Evolutionary conservation across 2,113 vertebrate genomes (phyloP).

Genomic region (Noturus placidus): DNA sequence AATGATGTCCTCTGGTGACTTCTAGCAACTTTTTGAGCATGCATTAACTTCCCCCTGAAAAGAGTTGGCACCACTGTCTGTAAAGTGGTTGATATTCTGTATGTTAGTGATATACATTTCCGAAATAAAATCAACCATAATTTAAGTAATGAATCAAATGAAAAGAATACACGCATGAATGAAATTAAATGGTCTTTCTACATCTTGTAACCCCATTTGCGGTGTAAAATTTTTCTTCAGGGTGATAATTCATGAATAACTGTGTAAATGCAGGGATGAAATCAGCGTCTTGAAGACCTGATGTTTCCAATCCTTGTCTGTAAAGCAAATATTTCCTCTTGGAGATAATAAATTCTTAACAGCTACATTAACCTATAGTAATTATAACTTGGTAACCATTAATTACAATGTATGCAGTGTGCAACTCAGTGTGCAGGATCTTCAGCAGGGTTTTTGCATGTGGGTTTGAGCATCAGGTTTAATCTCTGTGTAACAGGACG

Average conservation of each 20-base stretch:
- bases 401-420: not conserved
- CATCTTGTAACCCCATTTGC: not conserved
- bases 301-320: not conserved
- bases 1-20: not conserved
- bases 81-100: not conserved
- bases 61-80: not conserved
- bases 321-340: not conserved
- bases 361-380: not conserved
- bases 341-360: not conserved
- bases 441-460: not conserved
- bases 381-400: not conserved
- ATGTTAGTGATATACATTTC: not conserved
- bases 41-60: too few species aligned
- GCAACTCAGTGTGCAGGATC: not conserved
- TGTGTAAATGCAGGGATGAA: not conserved
- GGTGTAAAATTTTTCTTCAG: not conserved
- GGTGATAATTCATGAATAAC: not conserved
- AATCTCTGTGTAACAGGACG: constrained; percentile 58
- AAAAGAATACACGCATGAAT: not conserved
- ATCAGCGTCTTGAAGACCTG: not conserved
- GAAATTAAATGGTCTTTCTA: not conserved
- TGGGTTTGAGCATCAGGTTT: not conserved
- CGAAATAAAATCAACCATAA: not conserved
- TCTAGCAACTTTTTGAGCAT: not conserved
- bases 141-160: not conserved